Evolutionary conservation across 2,888 invertebrate species (phyloP), one percentile per base, ranked within the genome.

Genomic region (Crioceris asparagi): DNA sequence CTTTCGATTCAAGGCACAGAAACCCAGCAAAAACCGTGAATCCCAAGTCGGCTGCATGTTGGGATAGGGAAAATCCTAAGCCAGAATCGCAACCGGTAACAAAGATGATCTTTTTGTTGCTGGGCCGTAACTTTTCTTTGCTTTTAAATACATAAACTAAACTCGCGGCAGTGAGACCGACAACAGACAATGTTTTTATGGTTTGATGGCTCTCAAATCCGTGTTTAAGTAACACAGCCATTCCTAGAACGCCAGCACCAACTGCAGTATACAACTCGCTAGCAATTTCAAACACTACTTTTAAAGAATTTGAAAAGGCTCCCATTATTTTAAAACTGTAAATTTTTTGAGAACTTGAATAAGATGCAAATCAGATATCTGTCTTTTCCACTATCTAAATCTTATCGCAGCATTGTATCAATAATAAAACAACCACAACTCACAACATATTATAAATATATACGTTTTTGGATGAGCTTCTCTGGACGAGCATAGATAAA

Each of bases 41-140:
- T 0, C 83, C 83, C 50, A 74, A 66, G 4, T 72, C 64, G 5
- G 70, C 70, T 5, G 74, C 64, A 46, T 79, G 70, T 15, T 76
- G 68, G 1, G 82, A 81, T 32, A 82, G 59, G 2, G 78, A 76
- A 64, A 75, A 84, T 37, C 90, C 90, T 11, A 90, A 69, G 2
- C 90, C 90, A 39, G 85, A 82, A 63, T 90, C 88, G 58, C 90
- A 90, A 27, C 90, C 90, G 5, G 84, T 85, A 47, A 90, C 77
- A 12, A 85, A 69, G 25, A 81, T 67, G 2, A 80, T 70, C 44
- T 62, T 59, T 27, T 59, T 51, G 25, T 47, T 47, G 12, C 49
- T 47, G 0, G 60, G 49, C 35, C 39, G 35, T 2, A 46, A 29
- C 15, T 46, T 45, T 15, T 49, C 44, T 16, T 46, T 38, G 12